Conservation (phyloP, 2,113 vertebrate genomes). For the Stigmatopora nigra region DNA sequence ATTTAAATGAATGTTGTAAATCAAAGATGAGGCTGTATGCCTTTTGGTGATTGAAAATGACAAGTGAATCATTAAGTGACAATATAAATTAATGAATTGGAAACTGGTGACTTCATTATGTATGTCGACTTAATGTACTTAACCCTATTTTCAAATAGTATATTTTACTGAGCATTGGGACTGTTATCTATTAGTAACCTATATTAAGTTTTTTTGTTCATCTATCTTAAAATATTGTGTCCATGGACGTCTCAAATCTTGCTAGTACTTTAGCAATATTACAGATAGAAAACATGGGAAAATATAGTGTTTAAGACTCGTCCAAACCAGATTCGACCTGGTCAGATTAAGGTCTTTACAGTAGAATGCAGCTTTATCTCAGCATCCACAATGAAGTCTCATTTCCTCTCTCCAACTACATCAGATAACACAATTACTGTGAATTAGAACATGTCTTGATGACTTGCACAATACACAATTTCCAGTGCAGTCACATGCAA, state of each 20-base stretch:
- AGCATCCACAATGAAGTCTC: background rate
- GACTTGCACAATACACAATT: background rate
- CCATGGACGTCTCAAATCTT: background rate
- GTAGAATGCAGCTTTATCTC: slow-evolving; percentile 1
- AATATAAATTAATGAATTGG: background rate
- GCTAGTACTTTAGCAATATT: slow-evolving; percentile 3
- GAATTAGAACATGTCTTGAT: background rate
- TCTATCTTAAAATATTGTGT: background rate
- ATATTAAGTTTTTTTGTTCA: too few species aligned
- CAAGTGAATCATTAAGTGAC: background rate
- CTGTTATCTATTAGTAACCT: too few species aligned
- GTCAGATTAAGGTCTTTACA: slow-evolving; percentile 1
- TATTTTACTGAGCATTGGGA: too few species aligned
- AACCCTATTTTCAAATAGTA: too few species aligned
- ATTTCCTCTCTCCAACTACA: slow-evolving; percentile 3
- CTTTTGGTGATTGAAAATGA: background rate
- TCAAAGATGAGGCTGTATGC: background rate
- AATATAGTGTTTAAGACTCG: background rate
- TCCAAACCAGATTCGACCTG: background rate
- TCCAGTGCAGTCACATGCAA: background rate
- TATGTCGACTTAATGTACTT: too few species aligned
- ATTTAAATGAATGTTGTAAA: background rate
- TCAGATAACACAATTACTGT: slow-evolving; percentile 9
- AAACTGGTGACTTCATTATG: background rate
- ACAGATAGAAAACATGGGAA: slow-evolving; percentile 9